Percentiles rank a stretch among this genome's conserved stretches.
These are phyloP conservation scores for Cynopterus brachyotis DNA, from an alignment of 2,113 vertebrate genomes.

Conservation along the genomic window DNA sequence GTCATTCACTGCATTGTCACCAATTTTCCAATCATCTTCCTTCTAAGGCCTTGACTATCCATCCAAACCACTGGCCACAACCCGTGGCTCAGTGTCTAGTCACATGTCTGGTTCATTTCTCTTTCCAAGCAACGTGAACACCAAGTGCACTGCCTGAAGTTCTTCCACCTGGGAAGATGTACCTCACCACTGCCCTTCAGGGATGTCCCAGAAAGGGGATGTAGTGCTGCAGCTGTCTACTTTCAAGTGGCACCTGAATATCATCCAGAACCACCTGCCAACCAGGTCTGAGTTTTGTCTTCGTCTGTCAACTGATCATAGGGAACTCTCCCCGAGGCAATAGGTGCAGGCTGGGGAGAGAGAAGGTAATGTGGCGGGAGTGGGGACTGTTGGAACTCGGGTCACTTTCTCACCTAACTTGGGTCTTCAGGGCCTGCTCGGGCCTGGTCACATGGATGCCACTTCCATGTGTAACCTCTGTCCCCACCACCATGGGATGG, in stretches of 20 bases:
- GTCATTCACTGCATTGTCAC: background rate
- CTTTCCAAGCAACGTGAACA: background rate
- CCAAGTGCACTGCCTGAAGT: background rate
- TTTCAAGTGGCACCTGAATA: background rate
- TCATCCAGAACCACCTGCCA: background rate
- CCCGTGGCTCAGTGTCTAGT: background rate
- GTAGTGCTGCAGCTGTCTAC: background rate
- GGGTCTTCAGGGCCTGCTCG: background rate
- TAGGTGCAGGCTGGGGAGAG: background rate
- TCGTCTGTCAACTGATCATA: background rate
- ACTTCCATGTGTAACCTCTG: background rate
- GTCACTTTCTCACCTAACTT: background rate
- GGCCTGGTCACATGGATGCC: background rate
- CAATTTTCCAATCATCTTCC: background rate
- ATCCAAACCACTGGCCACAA: background rate
- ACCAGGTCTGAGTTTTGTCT: background rate
- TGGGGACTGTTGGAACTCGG: background rate
- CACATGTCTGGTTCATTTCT: background rate
- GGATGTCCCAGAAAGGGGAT: background rate
- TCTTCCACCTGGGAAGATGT: background rate
- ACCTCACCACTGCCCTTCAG: background rate
- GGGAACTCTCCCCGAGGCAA: background rate
- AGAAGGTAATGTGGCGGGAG: background rate
- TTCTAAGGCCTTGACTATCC: background rate
- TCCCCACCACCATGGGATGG: too few relatives aligned